Conservation (phyloP, 2,888 invertebrate genomes). For the Iselma pallidipennis region DNA sequence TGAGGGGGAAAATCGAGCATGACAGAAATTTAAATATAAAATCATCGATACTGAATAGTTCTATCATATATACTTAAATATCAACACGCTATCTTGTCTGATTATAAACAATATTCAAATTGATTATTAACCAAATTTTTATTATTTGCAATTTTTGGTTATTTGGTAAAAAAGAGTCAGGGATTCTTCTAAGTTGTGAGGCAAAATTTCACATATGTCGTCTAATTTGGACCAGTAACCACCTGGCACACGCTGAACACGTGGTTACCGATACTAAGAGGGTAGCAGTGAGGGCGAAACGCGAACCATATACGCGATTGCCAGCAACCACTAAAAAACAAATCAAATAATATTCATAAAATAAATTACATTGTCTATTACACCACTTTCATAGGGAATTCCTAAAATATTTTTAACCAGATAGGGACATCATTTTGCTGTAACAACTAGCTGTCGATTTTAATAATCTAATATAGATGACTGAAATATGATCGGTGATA, state of each 20-base stretch:
- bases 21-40: no score
- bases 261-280: conserved; percentile 48
- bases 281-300: conserved; percentile 17
- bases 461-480: neutral
- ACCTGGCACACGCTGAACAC: conserved; percentile 55
- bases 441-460: neutral
- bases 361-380: neutral
- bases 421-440: no score
- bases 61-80: no score
- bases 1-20: no score
- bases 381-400: no score
- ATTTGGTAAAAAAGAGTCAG: conserved; percentile 4
- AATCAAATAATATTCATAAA: neutral
- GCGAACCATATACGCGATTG: conserved; percentile 17
- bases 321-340: conserved; percentile 10
- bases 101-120: no score
- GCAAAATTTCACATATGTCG: conserved; percentile 52
- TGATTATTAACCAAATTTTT: no score
- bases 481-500: conserved; percentile 30
- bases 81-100: no score
- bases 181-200: conserved; percentile 30
- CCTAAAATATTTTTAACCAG: no score
- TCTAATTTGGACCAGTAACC: conserved; percentile 50
- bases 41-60: no score
- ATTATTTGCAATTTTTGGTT: no score